phyloP scores from a whole-genome alignment of 2,113 vertebrate species.

The Seriola aureovittata region DNA sequence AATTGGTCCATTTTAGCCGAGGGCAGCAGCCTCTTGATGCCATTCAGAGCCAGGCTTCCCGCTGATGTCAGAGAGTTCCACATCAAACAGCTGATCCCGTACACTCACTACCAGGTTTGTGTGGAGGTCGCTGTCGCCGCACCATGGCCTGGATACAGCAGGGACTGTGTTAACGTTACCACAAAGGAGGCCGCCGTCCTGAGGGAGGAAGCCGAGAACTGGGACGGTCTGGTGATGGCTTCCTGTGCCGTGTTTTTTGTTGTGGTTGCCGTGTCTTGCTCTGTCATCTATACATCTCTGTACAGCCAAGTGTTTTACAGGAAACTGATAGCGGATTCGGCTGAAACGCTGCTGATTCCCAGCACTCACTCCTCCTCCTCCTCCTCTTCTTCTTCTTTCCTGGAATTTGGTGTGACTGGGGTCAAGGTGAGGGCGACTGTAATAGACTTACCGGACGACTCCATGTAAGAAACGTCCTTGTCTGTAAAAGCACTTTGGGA shows the following conservation, averaged over 20 bases:
- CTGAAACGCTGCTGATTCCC: conserved; percentile 74
- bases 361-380: conserved; percentile 88
- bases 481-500: conserved; percentile 44
- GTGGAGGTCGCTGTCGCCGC: conserved; percentile 85
- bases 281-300: conserved; percentile 84
- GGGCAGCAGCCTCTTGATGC: conserved; percentile 75
- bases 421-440: conserved; percentile 91
- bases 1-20: conserved; percentile 89
- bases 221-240: conserved; percentile 80
- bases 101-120: conserved; percentile 92
- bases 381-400: conserved; percentile 84
- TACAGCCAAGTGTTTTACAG: conserved; percentile 80
- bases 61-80: conserved; percentile 90
- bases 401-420: conserved; percentile 85
- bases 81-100: conserved; percentile 90
- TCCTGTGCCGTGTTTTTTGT: conserved; percentile 86
- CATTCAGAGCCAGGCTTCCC: conserved; percentile 89
- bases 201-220: conserved; percentile 62
- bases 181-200: conserved; percentile 84
- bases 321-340: conserved; percentile 79
- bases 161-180: conserved; percentile 90
- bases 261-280: conserved; percentile 83
- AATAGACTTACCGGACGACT: conserved; percentile 88
- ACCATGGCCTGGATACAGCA: conserved; percentile 84
- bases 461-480: conserved; percentile 65